These are phyloP conservation scores for Harpalus rubripes DNA, from an alignment of 2,888 invertebrate genomes.

Conservation along the genomic window DNA sequence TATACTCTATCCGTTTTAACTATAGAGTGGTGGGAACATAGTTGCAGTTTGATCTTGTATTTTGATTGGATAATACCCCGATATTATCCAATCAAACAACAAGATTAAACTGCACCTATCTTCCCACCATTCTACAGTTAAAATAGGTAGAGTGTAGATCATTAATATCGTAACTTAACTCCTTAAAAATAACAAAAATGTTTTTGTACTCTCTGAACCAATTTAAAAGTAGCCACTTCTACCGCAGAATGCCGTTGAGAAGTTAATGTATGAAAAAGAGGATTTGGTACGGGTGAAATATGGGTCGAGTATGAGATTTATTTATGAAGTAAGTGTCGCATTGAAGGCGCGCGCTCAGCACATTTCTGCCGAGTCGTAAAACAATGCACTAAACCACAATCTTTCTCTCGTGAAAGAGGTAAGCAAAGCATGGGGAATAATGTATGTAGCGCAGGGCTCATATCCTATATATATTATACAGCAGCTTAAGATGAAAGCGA, in stretches of 20 bases:
- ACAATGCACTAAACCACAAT: constrained; percentile 50
- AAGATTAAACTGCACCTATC: no score
- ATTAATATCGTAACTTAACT: no score
- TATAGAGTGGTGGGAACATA: no score
- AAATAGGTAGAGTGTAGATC: no score
- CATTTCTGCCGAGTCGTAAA: constrained; percentile 36
- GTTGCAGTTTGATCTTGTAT: no score
- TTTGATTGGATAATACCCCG: no score
- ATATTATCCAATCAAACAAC: no score
- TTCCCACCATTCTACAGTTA: no score
- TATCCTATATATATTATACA: constrained; percentile 52
- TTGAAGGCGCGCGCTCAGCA: background rate
- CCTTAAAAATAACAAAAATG: no score
- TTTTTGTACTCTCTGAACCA: no score
- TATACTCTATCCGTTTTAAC: no score
- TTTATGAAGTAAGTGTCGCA: constrained; percentile 14
- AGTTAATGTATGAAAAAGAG: background rate
- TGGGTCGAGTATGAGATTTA: constrained; percentile 15
- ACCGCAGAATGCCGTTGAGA: background rate
- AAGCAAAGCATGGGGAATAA: constrained; percentile 18
- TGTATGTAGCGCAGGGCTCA: constrained; percentile 37
- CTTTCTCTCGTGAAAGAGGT: constrained; percentile 29
- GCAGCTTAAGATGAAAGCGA: constrained; percentile 50
- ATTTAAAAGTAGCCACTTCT: no score
- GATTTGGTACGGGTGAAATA: constrained; percentile 4